phyloP scores from a whole-genome alignment of 2,113 vertebrate genomes.

The Dromiciops gliroides region DNA sequence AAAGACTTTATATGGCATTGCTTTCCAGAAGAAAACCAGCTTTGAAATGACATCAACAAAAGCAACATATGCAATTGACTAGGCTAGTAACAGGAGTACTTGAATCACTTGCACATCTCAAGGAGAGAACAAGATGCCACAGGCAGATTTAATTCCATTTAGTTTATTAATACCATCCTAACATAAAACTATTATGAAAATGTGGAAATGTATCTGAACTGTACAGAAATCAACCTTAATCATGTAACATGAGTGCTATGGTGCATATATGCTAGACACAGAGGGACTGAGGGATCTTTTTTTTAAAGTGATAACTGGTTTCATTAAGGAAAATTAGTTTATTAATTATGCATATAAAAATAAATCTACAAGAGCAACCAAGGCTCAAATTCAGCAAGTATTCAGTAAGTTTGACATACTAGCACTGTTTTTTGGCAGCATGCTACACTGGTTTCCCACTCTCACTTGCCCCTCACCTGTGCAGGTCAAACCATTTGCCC shows the following conservation, averaged over 20 bases:
- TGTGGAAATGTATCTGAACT: conserved; percentile 63
- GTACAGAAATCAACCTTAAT: conserved; percentile 36
- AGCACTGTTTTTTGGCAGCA: not conserved
- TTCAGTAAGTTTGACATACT: not conserved
- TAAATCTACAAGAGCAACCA: conserved; percentile 81
- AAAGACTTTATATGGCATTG: not conserved
- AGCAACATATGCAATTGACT: not conserved
- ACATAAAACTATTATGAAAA: conserved; percentile 73
- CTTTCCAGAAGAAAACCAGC: not conserved
- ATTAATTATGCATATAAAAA: conserved; percentile 80
- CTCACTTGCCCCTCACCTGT: not conserved
- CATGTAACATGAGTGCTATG: conserved; percentile 19
- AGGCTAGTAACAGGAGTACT: not conserved
- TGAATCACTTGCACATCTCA: not conserved
- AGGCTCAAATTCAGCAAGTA: conserved; percentile 8
- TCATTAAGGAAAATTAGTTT: conserved; percentile 76
- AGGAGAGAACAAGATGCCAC: conserved; percentile 46
- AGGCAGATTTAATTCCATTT: conserved; percentile 65
- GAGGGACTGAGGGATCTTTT: not conserved
- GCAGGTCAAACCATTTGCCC: not conserved
- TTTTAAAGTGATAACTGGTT: conserved; percentile 58
- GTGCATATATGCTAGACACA: not conserved
- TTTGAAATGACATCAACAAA: conserved; percentile 45
- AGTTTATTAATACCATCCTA: conserved; percentile 81
- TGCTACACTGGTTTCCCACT: rapidly evolving